These are phyloP conservation scores for Chloropsis hardwickii DNA, from an alignment of 2,113 vertebrate species.

Conservation along the genomic window DNA sequence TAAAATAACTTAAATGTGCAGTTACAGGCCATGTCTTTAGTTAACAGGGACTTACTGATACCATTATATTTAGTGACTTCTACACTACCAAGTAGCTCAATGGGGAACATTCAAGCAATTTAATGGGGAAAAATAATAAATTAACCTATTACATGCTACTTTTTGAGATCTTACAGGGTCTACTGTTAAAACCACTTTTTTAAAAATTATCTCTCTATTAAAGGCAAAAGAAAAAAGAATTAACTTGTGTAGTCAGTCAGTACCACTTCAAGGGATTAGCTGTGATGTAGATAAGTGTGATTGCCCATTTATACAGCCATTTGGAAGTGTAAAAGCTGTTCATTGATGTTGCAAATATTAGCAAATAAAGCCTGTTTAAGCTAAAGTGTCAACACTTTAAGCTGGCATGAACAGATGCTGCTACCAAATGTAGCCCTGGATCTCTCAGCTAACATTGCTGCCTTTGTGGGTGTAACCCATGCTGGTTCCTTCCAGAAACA, in stretches of 20 bases:
- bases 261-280: background rate
- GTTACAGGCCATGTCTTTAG: slow-evolving; percentile 33
- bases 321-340: background rate
- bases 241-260: background rate
- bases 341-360: background rate
- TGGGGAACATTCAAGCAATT: background rate
- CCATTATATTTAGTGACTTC: slow-evolving; percentile 6
- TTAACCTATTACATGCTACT: background rate
- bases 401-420: background rate
- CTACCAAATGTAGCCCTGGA: background rate
- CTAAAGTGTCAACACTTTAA: background rate
- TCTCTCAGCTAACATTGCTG: background rate
- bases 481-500: background rate
- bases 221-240: background rate
- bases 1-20: slow-evolving; percentile 49
- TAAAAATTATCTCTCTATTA: background rate
- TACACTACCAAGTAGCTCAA: background rate
- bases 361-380: slow-evolving; percentile 23
- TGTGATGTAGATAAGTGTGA: background rate
- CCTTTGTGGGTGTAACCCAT: background rate
- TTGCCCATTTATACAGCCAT: background rate
- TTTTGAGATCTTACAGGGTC: background rate
- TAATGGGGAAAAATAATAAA: background rate
- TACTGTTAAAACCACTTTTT: background rate
- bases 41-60: slow-evolving; percentile 20